Evolutionary conservation across 1,140 invertebrate species (phyloP).

Genomic region (Cyclina sinensis): DNA sequence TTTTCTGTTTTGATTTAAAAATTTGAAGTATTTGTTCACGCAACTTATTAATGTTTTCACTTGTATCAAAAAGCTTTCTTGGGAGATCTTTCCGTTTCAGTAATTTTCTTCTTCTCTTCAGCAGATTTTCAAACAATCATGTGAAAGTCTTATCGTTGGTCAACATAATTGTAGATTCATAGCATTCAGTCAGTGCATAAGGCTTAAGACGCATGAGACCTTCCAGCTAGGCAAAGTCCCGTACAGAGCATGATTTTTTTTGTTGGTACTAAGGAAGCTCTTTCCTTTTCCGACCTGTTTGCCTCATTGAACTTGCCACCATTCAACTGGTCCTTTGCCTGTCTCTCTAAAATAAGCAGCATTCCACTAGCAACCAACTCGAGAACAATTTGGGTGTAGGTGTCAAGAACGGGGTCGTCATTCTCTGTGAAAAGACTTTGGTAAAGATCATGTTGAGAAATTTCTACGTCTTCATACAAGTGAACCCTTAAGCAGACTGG

Average conservation of each 20-base stretch:
- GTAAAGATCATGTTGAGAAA: too few species aligned
- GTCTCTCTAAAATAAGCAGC: background rate
- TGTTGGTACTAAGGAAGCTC: background rate
- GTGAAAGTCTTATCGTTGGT: background rate
- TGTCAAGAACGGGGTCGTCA: background rate
- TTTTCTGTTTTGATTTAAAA: too few species aligned
- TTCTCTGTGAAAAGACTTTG: too few species aligned
- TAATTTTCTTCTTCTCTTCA: background rate
- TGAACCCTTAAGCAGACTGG: too few species aligned
- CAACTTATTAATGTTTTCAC: too few species aligned
- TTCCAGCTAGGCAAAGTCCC: background rate
- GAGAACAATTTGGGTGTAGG: background rate
- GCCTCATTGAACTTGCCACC: background rate
- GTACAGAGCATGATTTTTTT: background rate
- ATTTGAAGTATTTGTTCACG: too few species aligned
- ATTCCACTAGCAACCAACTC: background rate
- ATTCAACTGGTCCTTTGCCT: background rate
- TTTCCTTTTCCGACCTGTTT: background rate
- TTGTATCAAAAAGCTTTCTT: too few species aligned
- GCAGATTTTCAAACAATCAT: background rate
- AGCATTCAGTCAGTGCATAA: background rate
- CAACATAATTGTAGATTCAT: slow-evolving; percentile 7
- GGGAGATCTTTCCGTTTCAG: too few species aligned
- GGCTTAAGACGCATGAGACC: slow-evolving; percentile 7
- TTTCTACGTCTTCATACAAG: too few species aligned